A percentile compares a stretch with the other conserved stretches of the same genome.
Evolutionary conservation across 2,113 vertebrate genomes (phyloP).

Genomic region (Bubo bubo): DNA sequence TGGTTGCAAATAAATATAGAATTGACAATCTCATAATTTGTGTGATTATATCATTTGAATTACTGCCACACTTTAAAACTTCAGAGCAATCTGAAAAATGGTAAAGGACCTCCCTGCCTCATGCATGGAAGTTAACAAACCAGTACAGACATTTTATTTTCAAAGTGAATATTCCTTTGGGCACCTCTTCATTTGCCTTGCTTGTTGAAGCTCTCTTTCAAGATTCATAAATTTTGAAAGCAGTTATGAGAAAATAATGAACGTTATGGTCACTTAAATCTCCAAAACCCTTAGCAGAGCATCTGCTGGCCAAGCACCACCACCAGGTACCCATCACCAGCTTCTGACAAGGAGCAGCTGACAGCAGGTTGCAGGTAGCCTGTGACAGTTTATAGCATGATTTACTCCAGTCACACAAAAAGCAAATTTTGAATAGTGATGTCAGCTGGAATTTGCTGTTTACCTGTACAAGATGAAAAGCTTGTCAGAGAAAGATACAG

Average conservation of each 20-base stretch:
- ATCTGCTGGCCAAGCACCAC: not conserved
- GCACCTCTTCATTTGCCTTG: not conserved
- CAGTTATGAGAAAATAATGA: not conserved
- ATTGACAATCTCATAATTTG: fast-evolving
- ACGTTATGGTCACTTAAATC: not conserved
- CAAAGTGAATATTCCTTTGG: not conserved
- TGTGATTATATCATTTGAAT: not conserved
- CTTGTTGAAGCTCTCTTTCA: not conserved
- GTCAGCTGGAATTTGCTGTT: not conserved
- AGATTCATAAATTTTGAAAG: not conserved
- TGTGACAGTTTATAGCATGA: not conserved
- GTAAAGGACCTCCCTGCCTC: not conserved
- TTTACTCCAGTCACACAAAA: not conserved
- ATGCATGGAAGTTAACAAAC: not conserved
- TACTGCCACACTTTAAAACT: not conserved
- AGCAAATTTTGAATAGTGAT: not conserved
- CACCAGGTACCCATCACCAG: not conserved
- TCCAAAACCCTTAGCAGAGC: not conserved
- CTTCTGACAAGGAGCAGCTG: not conserved
- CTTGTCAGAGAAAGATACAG: not conserved
- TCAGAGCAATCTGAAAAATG: not conserved
- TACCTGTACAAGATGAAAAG: not conserved
- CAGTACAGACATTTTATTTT: not conserved
- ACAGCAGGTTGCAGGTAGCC: not conserved
- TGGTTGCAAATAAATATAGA: not conserved